Evolutionary conservation across 64 coral and sea anemone species (phyloP).

Genomic region (Trachythela sp.): DNA sequence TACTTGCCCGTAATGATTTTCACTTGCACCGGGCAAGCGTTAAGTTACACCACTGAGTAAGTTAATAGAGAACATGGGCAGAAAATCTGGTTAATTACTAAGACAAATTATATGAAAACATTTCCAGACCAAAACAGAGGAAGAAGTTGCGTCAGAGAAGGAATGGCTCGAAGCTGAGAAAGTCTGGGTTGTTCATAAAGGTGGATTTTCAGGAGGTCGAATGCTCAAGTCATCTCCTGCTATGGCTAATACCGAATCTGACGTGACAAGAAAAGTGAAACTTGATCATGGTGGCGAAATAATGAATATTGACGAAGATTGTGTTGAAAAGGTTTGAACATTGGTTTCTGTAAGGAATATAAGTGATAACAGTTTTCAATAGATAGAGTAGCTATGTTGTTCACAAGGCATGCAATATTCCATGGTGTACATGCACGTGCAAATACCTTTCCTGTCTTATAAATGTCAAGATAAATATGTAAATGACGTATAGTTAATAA

Average conservation of each 20-base stretch:
- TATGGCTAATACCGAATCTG: slow-evolving; percentile 38
- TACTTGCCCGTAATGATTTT: too few species aligned
- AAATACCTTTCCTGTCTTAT: too few species aligned
- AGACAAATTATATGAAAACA: not conserved
- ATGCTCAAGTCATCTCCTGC: slow-evolving; percentile 63
- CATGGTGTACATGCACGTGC: too few species aligned
- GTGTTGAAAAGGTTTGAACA: slow-evolving; percentile 73
- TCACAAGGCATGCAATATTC: too few species aligned
- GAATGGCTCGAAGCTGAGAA: slow-evolving; percentile 95
- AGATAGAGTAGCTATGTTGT: slow-evolving; percentile 37
- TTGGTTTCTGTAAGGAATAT: not conserved
- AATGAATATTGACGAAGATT: slow-evolving; percentile 92
- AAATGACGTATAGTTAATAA: too few species aligned
- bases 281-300: slow-evolving; percentile 85
- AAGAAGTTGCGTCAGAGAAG: slow-evolving; percentile 81
- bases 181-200: slow-evolving; percentile 95
- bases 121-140: slow-evolving; percentile 78
- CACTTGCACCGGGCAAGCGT: too few species aligned
- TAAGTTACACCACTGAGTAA: too few species aligned
- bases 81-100: too few species aligned
- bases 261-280: slow-evolving; percentile 75
- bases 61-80: too few species aligned
- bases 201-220: slow-evolving; percentile 86
- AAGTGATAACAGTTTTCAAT: slow-evolving; percentile 81
- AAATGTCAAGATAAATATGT: too few species aligned